A percentile compares a stretch with the other conserved stretches of the same genome.
phyloP scores from a whole-genome alignment of 2,113 vertebrate species.

The Chunga burmeisteri region DNA sequence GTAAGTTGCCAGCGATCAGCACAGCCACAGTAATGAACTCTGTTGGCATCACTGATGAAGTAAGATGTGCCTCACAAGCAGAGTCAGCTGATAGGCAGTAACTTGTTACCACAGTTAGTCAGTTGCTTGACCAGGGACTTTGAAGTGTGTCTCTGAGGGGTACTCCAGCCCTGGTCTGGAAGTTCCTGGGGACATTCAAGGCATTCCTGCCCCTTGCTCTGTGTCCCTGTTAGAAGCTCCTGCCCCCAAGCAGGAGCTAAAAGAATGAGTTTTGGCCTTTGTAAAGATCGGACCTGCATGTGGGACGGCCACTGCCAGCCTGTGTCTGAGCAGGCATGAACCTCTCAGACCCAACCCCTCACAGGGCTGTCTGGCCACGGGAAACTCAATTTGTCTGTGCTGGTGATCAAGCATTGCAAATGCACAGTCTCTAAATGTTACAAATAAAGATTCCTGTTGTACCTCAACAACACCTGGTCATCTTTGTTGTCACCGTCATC shows the following conservation, averaged over 20 bases:
- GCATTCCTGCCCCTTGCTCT: neutral
- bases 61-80: neutral
- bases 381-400: neutral
- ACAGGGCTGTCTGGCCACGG: neutral
- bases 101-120: neutral
- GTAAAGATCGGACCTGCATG: neutral
- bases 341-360: neutral
- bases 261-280: neutral
- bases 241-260: neutral
- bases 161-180: neutral
- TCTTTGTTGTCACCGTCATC: neutral
- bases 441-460: neutral
- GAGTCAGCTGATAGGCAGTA: neutral
- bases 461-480: neutral
- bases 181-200: neutral
- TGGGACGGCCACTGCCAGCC: neutral
- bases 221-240: neutral
- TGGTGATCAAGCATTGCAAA: neutral
- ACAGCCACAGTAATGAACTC: neutral
- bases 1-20: neutral
- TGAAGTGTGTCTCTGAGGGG: neutral
- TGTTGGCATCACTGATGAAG: neutral
- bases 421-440: neutral
- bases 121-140: neutral
- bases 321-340: neutral